Percentiles rank a stretch among this genome's conserved stretches.
Conservation (phyloP, 2,797 vertebrate genomes). For the Crax fasciolata region DNA sequence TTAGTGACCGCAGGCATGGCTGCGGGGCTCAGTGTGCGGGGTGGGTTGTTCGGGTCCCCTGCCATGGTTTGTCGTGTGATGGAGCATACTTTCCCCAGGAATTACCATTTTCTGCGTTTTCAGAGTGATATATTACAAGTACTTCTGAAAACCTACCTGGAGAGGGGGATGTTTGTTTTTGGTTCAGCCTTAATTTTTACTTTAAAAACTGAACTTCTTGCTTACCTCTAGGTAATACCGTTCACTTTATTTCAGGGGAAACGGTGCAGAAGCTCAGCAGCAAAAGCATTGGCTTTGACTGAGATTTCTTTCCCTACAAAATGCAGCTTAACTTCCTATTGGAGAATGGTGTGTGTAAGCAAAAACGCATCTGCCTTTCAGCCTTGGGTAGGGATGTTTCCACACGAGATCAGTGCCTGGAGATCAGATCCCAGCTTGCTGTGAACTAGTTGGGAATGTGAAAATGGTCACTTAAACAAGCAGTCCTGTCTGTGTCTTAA, state of each 20-base stretch:
- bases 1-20: neutral
- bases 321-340: neutral
- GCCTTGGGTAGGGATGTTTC: neutral
- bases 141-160: fast-evolving
- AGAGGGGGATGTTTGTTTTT: neutral
- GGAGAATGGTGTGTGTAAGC: neutral
- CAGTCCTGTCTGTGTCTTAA: neutral
- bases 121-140: neutral
- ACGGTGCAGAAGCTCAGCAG: neutral
- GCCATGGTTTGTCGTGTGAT: neutral
- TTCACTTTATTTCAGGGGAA: neutral
- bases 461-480: neutral
- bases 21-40: neutral
- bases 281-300: neutral
- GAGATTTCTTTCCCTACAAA: neutral
- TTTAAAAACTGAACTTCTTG: neutral
- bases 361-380: neutral
- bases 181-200: neutral
- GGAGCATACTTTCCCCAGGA: neutral
- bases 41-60: neutral
- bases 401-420: neutral
- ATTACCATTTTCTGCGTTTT: neutral
- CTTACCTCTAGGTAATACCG: neutral
- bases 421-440: neutral
- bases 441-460: neutral